These are phyloP conservation scores for Acrobasis consociella DNA, from an alignment of 2,888 invertebrate genomes.

Conservation along the genomic window DNA sequence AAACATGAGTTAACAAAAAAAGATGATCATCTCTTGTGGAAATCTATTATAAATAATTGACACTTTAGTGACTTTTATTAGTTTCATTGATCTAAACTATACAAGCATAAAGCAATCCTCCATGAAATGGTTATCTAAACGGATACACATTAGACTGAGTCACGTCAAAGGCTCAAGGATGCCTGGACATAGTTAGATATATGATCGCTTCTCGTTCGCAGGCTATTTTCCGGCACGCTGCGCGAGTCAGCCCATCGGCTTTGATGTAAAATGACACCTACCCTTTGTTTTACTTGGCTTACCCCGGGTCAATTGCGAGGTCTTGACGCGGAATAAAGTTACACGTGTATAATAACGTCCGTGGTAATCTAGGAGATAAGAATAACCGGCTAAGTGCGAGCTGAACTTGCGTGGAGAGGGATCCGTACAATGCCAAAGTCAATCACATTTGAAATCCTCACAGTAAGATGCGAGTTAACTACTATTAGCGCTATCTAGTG, in stretches of 20 bases:
- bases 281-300: conserved; percentile 27
- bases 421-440: too few species aligned
- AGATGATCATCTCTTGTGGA: too few species aligned
- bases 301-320: conserved; percentile 23
- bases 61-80: neutral
- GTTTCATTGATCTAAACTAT: neutral
- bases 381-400: too few species aligned
- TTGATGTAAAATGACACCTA: conserved; percentile 26
- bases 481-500: too few species aligned
- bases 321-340: neutral
- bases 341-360: too few species aligned
- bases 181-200: conserved; percentile 15
- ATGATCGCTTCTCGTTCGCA: conserved; percentile 33
- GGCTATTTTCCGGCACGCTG: conserved; percentile 58
- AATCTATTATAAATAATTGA: too few species aligned
- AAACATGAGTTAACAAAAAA: too few species aligned
- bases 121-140: conserved; percentile 9
- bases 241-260: conserved; percentile 27
- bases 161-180: conserved; percentile 9
- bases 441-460: too few species aligned
- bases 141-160: conserved; percentile 1
- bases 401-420: too few species aligned
- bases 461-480: too few species aligned
- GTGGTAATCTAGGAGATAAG: too few species aligned
- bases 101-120: too few species aligned